Evolutionary conservation across 2,797 vertebrate species (phyloP).

Genomic region (Orientallactaga sibirica): DNA sequence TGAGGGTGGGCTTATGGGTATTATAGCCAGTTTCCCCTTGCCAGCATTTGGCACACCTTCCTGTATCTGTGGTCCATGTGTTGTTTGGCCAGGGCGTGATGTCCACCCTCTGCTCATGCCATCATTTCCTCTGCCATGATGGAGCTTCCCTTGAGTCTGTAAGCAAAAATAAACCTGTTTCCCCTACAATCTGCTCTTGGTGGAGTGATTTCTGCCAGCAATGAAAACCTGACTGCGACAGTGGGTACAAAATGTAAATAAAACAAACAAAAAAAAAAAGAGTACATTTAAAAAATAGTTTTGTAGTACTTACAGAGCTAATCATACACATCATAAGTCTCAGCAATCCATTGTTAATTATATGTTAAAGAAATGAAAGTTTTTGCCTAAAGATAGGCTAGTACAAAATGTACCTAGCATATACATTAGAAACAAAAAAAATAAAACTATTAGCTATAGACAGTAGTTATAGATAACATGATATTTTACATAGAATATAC

Average conservation of each 20-base stretch:
- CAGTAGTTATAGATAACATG: not conserved
- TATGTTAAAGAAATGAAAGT: not conserved
- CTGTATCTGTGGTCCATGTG: too few relatives aligned
- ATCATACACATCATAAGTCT: not conserved
- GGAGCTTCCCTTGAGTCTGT: too few relatives aligned
- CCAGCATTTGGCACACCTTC: too few relatives aligned
- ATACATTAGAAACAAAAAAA: not conserved
- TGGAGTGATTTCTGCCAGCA: too few relatives aligned
- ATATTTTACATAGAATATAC: not conserved
- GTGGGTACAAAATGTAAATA: not conserved
- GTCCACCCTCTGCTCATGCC: too few relatives aligned
- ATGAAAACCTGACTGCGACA: too few relatives aligned
- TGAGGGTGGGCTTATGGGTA: too few relatives aligned
- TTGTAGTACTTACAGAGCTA: not conserved
- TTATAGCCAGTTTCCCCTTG: too few relatives aligned
- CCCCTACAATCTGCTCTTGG: too few relatives aligned
- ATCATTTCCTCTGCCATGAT: too few relatives aligned
- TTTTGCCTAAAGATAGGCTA: not conserved
- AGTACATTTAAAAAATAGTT: not conserved
- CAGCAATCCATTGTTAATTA: not conserved
- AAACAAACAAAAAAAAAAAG: not conserved
- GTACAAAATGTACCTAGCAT: not conserved
- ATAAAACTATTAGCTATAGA: not conserved
- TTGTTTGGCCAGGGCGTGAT: too few relatives aligned
- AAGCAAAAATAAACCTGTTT: too few relatives aligned